Evolutionary conservation across 2,113 vertebrate species (phyloP).

Genomic region (Nothoprocta pentlandii): DNA sequence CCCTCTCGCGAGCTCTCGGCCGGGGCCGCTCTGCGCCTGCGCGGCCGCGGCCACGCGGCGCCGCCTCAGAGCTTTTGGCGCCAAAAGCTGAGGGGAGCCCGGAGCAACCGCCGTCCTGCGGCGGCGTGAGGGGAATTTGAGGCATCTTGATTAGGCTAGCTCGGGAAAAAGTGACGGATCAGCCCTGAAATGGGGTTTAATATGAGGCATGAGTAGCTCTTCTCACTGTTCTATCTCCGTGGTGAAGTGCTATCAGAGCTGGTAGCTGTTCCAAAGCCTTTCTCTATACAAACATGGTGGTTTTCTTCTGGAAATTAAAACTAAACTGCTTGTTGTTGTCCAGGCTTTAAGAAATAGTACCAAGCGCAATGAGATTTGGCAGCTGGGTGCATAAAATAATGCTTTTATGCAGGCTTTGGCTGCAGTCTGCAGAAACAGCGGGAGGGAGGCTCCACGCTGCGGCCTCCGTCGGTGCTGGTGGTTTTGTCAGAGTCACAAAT

Average conservation of each 20-base stretch:
- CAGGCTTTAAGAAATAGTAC: neutral
- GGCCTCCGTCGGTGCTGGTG: fast-evolving
- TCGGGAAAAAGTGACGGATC: fast-evolving
- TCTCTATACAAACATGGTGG: fast-evolving
- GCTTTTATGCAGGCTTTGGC: neutral
- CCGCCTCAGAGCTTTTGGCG: neutral
- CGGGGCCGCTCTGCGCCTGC: fast-evolving
- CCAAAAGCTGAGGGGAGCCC: neutral
- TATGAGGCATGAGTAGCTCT: fast-evolving
- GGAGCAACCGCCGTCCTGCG: too few relatives aligned
- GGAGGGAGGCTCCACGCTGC: neutral
- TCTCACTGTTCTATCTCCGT: fast-evolving
- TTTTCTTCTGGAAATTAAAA: neutral
- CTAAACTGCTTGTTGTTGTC: neutral
- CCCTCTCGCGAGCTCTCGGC: fast-evolving
- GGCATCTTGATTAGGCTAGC: fast-evolving
- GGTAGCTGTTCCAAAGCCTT: fast-evolving
- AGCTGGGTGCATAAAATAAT: neutral
- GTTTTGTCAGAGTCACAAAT: neutral
- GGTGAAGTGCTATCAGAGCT: neutral
- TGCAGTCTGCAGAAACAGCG: neutral
- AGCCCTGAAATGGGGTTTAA: neutral
- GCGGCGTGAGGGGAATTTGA: fast-evolving
- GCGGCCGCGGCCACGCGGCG: neutral
- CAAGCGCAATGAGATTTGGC: neutral